These are phyloP conservation scores for Protosalanx chinensis DNA, from an alignment of 2,797 vertebrate species.

Conservation along the genomic window DNA sequence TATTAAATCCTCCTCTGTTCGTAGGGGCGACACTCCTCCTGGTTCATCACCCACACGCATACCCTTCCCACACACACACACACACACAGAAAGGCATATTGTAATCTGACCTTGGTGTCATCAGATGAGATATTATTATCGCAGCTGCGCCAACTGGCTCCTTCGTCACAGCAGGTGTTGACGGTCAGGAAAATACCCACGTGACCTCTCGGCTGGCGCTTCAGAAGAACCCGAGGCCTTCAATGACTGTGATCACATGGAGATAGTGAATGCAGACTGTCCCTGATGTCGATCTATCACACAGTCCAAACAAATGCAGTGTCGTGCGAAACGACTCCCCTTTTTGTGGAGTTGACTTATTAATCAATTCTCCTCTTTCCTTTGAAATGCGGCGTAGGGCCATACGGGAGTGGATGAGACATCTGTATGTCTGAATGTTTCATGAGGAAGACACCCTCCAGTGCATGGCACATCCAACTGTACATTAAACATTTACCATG, in stretches of 20 bases:
- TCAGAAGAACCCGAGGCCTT: neutral
- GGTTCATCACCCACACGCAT: neutral
- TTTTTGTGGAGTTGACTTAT: conserved; percentile 44
- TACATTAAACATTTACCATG: conserved; percentile 51
- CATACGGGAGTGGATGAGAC: conserved; percentile 59
- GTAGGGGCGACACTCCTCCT: no score
- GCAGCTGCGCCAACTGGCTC: neutral
- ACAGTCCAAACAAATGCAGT: conserved; percentile 23
- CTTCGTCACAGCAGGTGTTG: conserved; percentile 4
- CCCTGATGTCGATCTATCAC: conserved; percentile 6
- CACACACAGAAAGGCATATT: neutral
- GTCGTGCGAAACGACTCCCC: conserved; percentile 25
- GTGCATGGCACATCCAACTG: conserved; percentile 46
- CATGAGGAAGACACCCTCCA: conserved; percentile 54
- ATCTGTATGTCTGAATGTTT: conserved; percentile 71
- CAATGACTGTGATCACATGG: conserved; percentile 3
- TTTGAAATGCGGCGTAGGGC: conserved; percentile 46
- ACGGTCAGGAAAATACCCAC: conserved; percentile 5
- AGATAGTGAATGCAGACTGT: neutral
- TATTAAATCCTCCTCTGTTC: no score
- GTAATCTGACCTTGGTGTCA: neutral
- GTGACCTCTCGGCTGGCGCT: neutral
- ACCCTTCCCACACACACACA: neutral
- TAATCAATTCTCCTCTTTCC: conserved; percentile 53
- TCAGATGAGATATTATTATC: conserved; percentile 1